Base-by-base conservation (phyloP, 2,888 invertebrate species). In the Tetanocera ferruginea region DNA sequence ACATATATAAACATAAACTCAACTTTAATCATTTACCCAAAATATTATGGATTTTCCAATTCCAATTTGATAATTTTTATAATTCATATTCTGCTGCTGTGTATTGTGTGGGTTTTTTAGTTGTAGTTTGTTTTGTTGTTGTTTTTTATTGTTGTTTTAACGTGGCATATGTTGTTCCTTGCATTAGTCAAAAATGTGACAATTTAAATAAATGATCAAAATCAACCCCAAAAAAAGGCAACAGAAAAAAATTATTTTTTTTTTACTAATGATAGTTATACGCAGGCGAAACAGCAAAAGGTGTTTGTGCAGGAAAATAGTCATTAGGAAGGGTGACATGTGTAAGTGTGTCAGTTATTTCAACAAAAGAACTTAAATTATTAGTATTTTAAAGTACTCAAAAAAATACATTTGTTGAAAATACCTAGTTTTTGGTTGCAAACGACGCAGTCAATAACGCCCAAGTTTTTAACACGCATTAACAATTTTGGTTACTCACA, bases 141-240 rank as follows among this genome's bases (percentile, higher is more conserved):
- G 64, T 28, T 34, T 14, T n/a, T 70, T 72, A 6, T 34, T 52
- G 19, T 52, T n/a, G 43, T 23, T 37, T 23, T 49, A 6, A 25
- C n/a, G 49, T 64, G 78, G 76, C 78, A 70, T 67, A 76, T 67
- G 66, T 37, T 34, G 43, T 37, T 25, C 11, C 31, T 14, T 57
- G 66, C 73, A 78, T 60, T 78, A 70, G 76, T 78, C 76, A 67
- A 72, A 76, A 76, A 76, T 62, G 70, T 73, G 49, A 86, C 86
- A 86, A 85, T 86, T 85, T 85, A 85, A 85, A 85, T 86, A 85
- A 86, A 85, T 82, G 85, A 82, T 82, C 75, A 43, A 43, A 57
- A 57, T 71, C 70, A 76, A 76, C 76, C 57, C 76, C 72, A 17
- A 28, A 64, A 57, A 25, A 14, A 25, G 25, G 37, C 60, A 31